These are phyloP conservation scores for Bombus soroeensis DNA, from an alignment of 1,140 invertebrate species.

Conservation along the genomic window DNA sequence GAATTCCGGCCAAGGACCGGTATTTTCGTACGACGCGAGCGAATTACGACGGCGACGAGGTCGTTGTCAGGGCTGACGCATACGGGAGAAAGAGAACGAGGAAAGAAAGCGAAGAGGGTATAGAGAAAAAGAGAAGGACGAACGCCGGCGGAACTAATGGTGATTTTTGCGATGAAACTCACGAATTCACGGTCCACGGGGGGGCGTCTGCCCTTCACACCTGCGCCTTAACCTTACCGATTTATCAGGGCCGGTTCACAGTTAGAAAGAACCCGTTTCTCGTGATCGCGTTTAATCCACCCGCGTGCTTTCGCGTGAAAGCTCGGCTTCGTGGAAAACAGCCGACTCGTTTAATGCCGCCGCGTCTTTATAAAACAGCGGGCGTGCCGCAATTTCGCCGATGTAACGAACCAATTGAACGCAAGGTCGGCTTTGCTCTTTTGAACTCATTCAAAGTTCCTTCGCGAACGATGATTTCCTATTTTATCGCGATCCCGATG, in stretches of 20 bases:
- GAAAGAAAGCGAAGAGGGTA: background rate
- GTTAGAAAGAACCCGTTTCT: conserved; percentile 57
- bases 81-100: no score
- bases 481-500: background rate
- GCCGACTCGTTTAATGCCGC: background rate
- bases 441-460: conserved; percentile 12
- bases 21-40: conserved; percentile 22
- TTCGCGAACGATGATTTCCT: background rate
- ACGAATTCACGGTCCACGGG: conserved; percentile 74
- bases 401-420: no score
- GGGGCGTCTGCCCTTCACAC: conserved; percentile 68
- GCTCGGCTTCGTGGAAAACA: conserved; percentile 38
- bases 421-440: no score
- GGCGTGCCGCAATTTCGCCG: no score
- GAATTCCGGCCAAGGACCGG: conserved; percentile 27
- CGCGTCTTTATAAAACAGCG: no score
- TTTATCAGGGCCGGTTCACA: conserved; percentile 71
- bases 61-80: conserved; percentile 13
- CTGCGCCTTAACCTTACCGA: conserved; percentile 55
- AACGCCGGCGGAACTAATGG: conserved; percentile 67
- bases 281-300: conserved; percentile 66
- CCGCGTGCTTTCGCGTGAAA: conserved; percentile 66
- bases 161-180: conserved; percentile 73
- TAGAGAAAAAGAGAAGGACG: background rate
- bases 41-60: conserved; percentile 32